Conservation (phyloP, 2,888 invertebrate species). For the Protodeltote pygarga region DNA sequence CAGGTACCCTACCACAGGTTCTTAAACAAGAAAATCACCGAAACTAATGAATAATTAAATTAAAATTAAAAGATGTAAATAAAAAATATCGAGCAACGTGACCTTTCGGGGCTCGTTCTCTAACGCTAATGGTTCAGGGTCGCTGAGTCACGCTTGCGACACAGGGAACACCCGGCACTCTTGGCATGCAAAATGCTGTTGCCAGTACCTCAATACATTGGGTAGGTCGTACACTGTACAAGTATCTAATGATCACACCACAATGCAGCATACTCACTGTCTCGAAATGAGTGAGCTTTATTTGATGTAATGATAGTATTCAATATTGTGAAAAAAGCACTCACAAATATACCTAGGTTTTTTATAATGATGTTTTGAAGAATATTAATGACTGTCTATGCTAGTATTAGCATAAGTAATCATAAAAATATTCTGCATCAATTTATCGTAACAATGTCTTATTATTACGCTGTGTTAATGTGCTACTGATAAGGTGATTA, state of each 20-base stretch:
- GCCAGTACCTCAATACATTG: slow-evolving; percentile 42
- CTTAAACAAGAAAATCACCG: too few relatives aligned
- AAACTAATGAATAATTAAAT: too few relatives aligned
- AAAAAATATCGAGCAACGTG: slow-evolving; percentile 52
- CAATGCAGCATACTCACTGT: slow-evolving; percentile 42
- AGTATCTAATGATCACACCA: slow-evolving; percentile 20
- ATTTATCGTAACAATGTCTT: slow-evolving; percentile 10
- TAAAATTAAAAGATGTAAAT: slow-evolving; percentile 31
- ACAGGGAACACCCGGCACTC: slow-evolving; percentile 77
- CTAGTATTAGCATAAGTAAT: slow-evolving; percentile 13
- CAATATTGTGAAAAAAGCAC: slow-evolving; percentile 23
- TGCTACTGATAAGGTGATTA: slow-evolving; percentile 6
- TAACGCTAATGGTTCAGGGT: slow-evolving; percentile 75
- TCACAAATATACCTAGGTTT: slow-evolving; percentile 15
- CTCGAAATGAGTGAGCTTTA: slow-evolving; percentile 32
- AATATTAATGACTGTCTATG: slow-evolving; percentile 5
- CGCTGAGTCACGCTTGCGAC: slow-evolving; percentile 73
- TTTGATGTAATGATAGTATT: slow-evolving; percentile 39
- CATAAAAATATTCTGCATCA: slow-evolving; percentile 10
- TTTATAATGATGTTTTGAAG: slow-evolving; percentile 1
- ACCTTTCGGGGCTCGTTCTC: slow-evolving; percentile 64
- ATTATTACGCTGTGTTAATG: neutral
- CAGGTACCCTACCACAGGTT: too few relatives aligned
- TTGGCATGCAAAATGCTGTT: slow-evolving; percentile 67
- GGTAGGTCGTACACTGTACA: slow-evolving; percentile 17